Percentiles rank a stretch among this genome's conserved stretches.
These are phyloP conservation scores for Tragelaphus imberbis DNA, from an alignment of 2,113 vertebrate genomes.

Conservation along the genomic window DNA sequence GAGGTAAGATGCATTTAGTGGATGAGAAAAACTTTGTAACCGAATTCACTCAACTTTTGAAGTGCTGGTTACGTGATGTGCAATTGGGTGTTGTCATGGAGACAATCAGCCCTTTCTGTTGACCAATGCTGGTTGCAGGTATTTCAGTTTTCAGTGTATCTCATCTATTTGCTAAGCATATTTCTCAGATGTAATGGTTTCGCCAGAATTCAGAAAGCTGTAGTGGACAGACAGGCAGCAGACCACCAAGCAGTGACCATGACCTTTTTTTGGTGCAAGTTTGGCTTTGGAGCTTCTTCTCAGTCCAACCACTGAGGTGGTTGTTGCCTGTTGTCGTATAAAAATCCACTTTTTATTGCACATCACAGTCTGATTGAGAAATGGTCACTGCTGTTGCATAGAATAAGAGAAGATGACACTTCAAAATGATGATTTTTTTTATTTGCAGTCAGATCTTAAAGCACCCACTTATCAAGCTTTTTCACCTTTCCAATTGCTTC, in stretches of 20 bases:
- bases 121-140: neutral
- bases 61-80: neutral
- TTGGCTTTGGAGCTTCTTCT: neutral
- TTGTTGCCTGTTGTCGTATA: neutral
- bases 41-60: neutral
- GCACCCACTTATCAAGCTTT: neutral
- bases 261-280: neutral
- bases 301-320: neutral
- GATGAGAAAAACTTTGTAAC: neutral
- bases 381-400: neutral
- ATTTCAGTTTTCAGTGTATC: neutral
- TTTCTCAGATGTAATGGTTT: neutral
- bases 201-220: neutral
- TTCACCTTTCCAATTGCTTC: neutral
- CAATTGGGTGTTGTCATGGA: neutral
- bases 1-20: neutral
- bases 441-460: neutral
- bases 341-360: neutral
- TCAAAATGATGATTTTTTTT: fast-evolving
- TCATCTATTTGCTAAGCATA: neutral
- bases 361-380: neutral
- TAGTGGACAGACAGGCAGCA: neutral
- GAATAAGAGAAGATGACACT: neutral
- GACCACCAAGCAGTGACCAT: neutral
- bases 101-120: neutral